Base-by-base conservation (phyloP, 1,140 invertebrate species). In the Ceratosolen solmsi region DNA sequence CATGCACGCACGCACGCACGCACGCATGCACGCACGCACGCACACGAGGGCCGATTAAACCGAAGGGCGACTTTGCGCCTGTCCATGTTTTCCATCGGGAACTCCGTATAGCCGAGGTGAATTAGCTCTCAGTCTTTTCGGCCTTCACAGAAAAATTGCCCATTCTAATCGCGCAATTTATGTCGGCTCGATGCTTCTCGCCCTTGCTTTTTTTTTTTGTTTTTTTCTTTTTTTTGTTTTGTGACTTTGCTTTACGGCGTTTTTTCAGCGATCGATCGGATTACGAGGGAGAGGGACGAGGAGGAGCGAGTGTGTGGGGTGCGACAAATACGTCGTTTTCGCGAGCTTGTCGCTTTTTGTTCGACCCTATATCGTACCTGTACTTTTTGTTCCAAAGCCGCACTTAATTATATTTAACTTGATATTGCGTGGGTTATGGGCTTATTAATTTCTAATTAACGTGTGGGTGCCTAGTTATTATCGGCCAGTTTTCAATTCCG, bases 151-250 rank as follows among this genome's bases (percentile, higher is more conserved):
- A 13, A 46, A 70, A 41, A 70, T 73, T 73, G 27, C 25, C 4
- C 46, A 25, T 71, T 46, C 9, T 41, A 71, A 71, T 46, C 68
- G 38, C 22, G 20, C 36, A 25, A 71, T 71, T 71, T 41, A 71
- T 65, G 60, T 30, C 8, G 27, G 11, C 25, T 36, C 60, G 38
- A 71, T 46, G 22, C 11, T 13, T n/a, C 68, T 46, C n/a, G 9
- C 20, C 20, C 13, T 4, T 54, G 20, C 20, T 22, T 13, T 46
- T 13, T 7, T 46, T 38, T 5, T 68, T 38, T 38, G 22, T 20
- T 46, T 20, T 71, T 27, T 41, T 25, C 7, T 46, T 27, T 46
- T 71, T n/a, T 46, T 46, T 46, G 11, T 2, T 4, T 25, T n/a
- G 13, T 36, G 11, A 27, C 15, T 27, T 54, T 54, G 2, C n/a